Evolutionary conservation across 2,888 invertebrate species (phyloP), one percentile per base, ranked within the genome.

Genomic region (Torymus auratus): DNA sequence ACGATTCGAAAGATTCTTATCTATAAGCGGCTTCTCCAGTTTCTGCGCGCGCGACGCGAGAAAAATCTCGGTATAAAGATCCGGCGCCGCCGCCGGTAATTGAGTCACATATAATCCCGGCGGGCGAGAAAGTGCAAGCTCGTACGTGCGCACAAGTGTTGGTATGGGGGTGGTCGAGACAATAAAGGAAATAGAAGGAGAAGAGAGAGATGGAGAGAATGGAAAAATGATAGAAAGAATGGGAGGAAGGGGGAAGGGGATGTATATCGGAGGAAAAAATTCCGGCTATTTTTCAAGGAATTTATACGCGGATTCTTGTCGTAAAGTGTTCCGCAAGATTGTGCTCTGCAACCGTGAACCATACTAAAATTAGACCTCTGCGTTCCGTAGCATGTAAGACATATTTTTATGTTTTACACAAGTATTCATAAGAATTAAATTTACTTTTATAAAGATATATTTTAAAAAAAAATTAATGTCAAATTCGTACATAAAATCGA

Each of bases 61-160:
- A 73, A 78, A 73, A 60, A 78, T 78, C 67, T 61, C 23, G 15
- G 41, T 28, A 58, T 65, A 83, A 84, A 86, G 85, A 86, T 86
- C 84, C 82, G 71, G 61, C 7, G 41, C 7, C 41, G 41, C 41
- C 64, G 80, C 83, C 83, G 83, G 85, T 86, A 88, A 88, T 88
- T 86, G 85, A 86, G 85, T 87, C 85, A 85, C 86, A 86, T 86
- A 87, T 87, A 87, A 88, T 84, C 83, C 83, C 1, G 41, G 41
- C 41, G 41, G 7, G 41, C 7, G 41, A 78, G 67, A 71, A 82
- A 82, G 82, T 80, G 82, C 82, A 76, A 60, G 58, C 62, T 78
- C 65, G 76, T 72, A 56, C 77, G 79, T 68, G 75, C 23, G 28
- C 12, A n/a, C 28, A 13, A 14, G 50, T 52, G 52, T 60, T 14